Base-by-base conservation (phyloP, 2,113 vertebrate species). In the Oxyruncus cristatus region DNA sequence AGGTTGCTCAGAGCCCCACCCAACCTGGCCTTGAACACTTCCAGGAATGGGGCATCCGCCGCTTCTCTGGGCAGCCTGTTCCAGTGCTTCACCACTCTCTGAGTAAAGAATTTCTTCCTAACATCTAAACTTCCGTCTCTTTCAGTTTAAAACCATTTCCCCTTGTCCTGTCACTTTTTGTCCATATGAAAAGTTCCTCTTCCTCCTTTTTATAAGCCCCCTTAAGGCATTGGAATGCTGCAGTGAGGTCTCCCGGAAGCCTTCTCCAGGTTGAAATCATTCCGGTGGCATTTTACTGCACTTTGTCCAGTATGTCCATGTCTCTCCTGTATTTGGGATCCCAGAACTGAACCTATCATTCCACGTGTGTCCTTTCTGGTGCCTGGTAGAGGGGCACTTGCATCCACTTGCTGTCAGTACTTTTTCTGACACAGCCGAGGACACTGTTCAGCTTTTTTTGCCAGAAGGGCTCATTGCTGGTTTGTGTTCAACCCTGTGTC, bases 81-180 rank as follows among this genome's bases (percentile, higher is more conserved):
- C 47, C 47, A 83, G 12, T 76, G 30, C 47, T 83, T 76, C 32
- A 49, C 18, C 30, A 55, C 21, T 18, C 26, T 42, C 32, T 42
- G 56, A 76, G 22, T 77, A 56, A 77, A 56, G 35, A 49, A 37
- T 63, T 76, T 35, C 41, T 70, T 56, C 49, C 6, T 70, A 42
- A 42, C 35, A 70, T 18, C 35, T 49, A 32, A 70, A 47, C 21
- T 20, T 62, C 22, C 5, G 8, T 10, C 42, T 18, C 63, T 76
- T 76, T 71, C 1, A 13, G 41, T 76, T 70, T 42, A 63, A 70
- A 77, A 63, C 22, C 0, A 0, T 42, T 0, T 0, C 12, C 61
- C 24, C 52, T 42, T 13, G 21, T 70, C 9, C 12, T 70, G 26
- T 76, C 18, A 55, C 21, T 62, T 1, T 56, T 37, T 49, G 26